These are phyloP conservation scores for Tetragonula clypearis DNA, from an alignment of 1,140 invertebrate species.

Conservation along the genomic window DNA sequence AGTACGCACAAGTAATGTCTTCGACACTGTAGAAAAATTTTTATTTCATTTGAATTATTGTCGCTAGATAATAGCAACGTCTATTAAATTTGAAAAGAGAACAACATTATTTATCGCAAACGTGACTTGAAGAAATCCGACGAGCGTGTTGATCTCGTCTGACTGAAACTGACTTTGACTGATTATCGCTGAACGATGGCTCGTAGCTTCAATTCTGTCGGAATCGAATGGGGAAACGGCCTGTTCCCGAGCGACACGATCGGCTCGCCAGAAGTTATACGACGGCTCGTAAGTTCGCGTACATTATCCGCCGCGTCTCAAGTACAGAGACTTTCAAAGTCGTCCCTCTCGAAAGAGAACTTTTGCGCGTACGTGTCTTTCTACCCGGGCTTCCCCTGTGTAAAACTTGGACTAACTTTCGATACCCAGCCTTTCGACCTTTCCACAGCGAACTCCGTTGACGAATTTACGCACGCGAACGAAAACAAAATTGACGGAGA, in stretches of 20 bases:
- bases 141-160: too few species aligned
- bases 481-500: neutral
- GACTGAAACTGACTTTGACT: neutral
- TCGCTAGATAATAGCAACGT: too few species aligned
- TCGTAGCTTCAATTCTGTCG: neutral
- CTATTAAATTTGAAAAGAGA: too few species aligned
- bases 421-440: neutral
- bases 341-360: neutral
- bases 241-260: neutral
- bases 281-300: neutral
- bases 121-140: too few species aligned
- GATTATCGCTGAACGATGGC: neutral
- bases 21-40: too few species aligned
- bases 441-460: too few species aligned
- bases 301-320: conserved; percentile 6
- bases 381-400: neutral
- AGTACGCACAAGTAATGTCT: too few species aligned
- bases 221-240: neutral
- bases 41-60: too few species aligned
- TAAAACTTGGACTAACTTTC: neutral
- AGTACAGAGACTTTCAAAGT: neutral
- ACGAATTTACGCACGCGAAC: conserved; percentile 22
- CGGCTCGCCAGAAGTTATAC: neutral
- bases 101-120: too few species aligned
- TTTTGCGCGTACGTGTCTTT: neutral